These are phyloP conservation scores for Sinosuthora webbiana DNA, from an alignment of 2,113 vertebrate species.

Conservation along the genomic window DNA sequence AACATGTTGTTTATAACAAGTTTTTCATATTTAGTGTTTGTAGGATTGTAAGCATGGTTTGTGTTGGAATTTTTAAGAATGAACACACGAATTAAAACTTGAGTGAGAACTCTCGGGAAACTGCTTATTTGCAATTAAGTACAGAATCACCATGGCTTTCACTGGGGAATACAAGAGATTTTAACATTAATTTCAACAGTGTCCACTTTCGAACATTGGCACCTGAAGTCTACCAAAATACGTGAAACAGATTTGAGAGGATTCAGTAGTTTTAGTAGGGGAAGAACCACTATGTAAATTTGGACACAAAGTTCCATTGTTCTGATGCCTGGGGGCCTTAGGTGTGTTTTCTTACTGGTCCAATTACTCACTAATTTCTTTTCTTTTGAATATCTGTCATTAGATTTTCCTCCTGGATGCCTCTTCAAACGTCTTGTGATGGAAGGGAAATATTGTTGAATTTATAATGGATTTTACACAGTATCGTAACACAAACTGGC, in stretches of 20 bases:
- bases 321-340: background rate
- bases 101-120: background rate
- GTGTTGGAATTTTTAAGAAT: background rate
- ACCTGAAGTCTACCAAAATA: background rate
- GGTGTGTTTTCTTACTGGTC: background rate
- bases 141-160: background rate
- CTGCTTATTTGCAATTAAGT: background rate
- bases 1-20: background rate
- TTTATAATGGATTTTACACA: constrained; percentile 77
- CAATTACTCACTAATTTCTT: constrained; percentile 27
- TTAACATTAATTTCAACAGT: background rate
- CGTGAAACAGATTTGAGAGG: background rate
- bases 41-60: background rate
- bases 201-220: background rate
- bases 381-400: constrained; percentile 36
- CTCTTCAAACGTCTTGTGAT: constrained; percentile 56
- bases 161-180: background rate
- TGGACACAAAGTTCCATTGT: background rate
- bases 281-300: background rate
- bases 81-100: background rate
- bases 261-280: background rate
- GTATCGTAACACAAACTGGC: constrained; percentile 61
- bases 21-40: background rate
- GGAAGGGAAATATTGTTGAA: constrained; percentile 55
- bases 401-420: constrained; percentile 70